These are phyloP conservation scores for Theocolax elegans DNA, from an alignment of 1,140 invertebrate species.

Conservation along the genomic window DNA sequence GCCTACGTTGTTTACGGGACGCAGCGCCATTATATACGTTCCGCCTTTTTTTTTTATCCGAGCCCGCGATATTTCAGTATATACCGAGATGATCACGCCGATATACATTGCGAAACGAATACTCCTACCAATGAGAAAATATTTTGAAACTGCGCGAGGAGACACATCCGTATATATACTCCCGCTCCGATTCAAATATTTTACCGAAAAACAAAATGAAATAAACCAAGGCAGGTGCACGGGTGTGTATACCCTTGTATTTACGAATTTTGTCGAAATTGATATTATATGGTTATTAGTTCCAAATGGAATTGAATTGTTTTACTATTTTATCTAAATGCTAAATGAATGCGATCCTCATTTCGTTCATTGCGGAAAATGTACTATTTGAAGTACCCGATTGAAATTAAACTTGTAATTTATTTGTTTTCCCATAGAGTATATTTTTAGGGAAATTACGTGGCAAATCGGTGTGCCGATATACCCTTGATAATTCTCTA, in stretches of 20 bases:
- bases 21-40: background rate
- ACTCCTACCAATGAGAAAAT: slow-evolving; percentile 18
- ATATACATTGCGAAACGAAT: background rate
- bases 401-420: no score
- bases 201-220: background rate
- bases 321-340: slow-evolving; percentile 6
- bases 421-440: no score
- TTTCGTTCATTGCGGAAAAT: background rate
- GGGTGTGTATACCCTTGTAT: no score
- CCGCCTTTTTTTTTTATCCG: background rate
- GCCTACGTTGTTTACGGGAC: slow-evolving; percentile 10
- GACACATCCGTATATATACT: background rate
- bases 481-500: no score
- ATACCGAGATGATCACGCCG: slow-evolving; percentile 17
- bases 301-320: background rate
- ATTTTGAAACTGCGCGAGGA: background rate
- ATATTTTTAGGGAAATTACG: no score
- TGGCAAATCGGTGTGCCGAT: no score
- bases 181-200: background rate
- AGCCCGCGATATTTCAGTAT: background rate
- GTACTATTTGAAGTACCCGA: no score
- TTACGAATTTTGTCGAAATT: no score
- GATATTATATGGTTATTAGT: background rate
- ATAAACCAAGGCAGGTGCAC: no score
- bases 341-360: background rate